Evolutionary conservation across 2,113 vertebrate species (phyloP).

Genomic region (Promerops cafer): DNA sequence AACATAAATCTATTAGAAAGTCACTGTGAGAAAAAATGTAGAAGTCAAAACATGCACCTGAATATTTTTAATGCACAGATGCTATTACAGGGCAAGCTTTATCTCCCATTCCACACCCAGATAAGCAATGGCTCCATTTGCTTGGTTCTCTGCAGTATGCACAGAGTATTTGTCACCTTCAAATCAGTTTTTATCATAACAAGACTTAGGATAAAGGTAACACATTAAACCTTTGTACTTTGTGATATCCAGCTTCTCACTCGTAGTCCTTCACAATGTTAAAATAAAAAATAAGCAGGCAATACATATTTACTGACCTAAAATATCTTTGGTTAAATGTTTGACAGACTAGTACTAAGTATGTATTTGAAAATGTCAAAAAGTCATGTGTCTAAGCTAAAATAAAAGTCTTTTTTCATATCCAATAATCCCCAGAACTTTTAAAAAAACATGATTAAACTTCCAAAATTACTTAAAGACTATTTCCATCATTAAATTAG

Average conservation of each 20-base stretch:
- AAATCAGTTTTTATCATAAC: not conserved
- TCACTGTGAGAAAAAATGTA: not conserved
- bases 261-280: not conserved
- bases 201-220: not conserved
- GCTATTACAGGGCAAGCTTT: not conserved
- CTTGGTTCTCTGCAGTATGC: not conserved
- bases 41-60: not conserved
- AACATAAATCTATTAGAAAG: not conserved
- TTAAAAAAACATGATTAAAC: not conserved
- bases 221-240: not conserved
- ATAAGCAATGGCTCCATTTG: not conserved
- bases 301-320: not conserved
- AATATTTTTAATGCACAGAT: not conserved
- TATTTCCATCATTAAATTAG: not conserved
- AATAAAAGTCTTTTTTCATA: not conserved
- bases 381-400: not conserved
- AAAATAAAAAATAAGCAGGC: not conserved
- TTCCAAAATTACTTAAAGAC: not conserved
- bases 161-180: not conserved
- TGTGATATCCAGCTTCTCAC: not conserved
- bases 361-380: not conserved
- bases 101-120: not conserved
- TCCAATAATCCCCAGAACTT: not conserved
- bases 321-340: not conserved
- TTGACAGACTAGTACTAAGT: not conserved